Percentiles rank a stretch among this genome's conserved stretches.
Conservation (phyloP, 2,888 invertebrate species). For the Tiliacea citrago region DNA sequence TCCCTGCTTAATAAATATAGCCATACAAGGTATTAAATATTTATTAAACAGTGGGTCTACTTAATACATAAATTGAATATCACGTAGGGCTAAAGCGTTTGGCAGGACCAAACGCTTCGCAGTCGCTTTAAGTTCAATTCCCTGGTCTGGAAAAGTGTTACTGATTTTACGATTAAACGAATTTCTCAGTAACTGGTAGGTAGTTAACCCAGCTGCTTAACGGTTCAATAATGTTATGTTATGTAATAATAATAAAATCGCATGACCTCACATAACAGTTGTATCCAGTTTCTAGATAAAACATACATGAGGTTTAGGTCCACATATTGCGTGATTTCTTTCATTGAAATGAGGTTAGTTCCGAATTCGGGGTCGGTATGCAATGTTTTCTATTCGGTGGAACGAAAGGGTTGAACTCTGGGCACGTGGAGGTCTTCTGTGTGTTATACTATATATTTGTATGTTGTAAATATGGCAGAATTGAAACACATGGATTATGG, state of each 20-base stretch:
- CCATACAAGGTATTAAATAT: too few relatives aligned
- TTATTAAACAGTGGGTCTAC: too few relatives aligned
- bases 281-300: not conserved
- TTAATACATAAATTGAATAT: too few relatives aligned
- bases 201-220: not conserved
- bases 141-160: not conserved
- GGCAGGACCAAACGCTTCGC: too few relatives aligned
- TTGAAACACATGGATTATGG: not conserved
- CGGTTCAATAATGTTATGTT: not conserved
- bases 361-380: slow-evolving; percentile 18
- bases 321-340: slow-evolving; percentile 39
- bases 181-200: not conserved
- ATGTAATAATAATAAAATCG: not conserved
- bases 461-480: not conserved
- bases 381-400: slow-evolving; percentile 21
- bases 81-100: too few relatives aligned
- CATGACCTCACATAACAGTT: slow-evolving; percentile 1
- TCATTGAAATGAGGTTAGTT: slow-evolving; percentile 43
- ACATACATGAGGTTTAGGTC: slow-evolving; percentile 13
- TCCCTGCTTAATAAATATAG: not conserved
- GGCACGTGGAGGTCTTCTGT: not conserved
- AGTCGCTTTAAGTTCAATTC: too few relatives aligned
- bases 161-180: not conserved
- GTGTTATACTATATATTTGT: not conserved
- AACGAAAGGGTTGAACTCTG: slow-evolving; percentile 22